Conservation (phyloP, 2,888 invertebrate genomes). For the Dichetophora obliterata region DNA sequence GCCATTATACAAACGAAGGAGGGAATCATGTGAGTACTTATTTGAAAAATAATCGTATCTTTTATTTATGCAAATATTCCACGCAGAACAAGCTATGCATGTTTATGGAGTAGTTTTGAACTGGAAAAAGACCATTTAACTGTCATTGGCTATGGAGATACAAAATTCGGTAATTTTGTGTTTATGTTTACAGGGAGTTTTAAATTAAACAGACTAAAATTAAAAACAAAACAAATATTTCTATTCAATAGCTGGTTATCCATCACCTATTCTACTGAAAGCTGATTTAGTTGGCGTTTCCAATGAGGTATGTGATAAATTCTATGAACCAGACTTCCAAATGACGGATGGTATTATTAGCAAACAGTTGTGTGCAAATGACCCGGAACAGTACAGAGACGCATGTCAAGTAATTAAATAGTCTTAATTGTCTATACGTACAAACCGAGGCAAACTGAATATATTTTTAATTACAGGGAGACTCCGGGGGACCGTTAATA, state of each 20-base stretch:
- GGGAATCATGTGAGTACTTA: background rate
- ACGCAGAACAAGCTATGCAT: background rate
- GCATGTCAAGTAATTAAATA: slow-evolving; percentile 18
- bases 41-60: no score
- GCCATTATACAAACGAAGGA: slow-evolving; percentile 32
- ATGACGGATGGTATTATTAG: slow-evolving; percentile 31
- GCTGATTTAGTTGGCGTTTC: slow-evolving; percentile 49
- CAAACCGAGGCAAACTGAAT: no score
- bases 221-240: background rate
- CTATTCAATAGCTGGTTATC: background rate
- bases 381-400: slow-evolving; percentile 35
- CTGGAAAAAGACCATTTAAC: slow-evolving; percentile 29
- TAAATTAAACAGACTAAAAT: no score
- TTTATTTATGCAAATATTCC: background rate
- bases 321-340: slow-evolving; percentile 12
- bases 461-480: slow-evolving; percentile 44
- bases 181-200: no score
- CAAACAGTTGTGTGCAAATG: slow-evolving; percentile 45
- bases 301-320: slow-evolving; percentile 23
- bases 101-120: background rate
- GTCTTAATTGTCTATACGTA: background rate
- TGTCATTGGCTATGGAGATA: slow-evolving; percentile 42
- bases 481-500: slow-evolving; percentile 43
- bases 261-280: slow-evolving; percentile 56
- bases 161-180: slow-evolving; percentile 31